These are phyloP conservation scores for Phlogophora meticulosa DNA, from an alignment of 2,888 invertebrate genomes.

Conservation along the genomic window DNA sequence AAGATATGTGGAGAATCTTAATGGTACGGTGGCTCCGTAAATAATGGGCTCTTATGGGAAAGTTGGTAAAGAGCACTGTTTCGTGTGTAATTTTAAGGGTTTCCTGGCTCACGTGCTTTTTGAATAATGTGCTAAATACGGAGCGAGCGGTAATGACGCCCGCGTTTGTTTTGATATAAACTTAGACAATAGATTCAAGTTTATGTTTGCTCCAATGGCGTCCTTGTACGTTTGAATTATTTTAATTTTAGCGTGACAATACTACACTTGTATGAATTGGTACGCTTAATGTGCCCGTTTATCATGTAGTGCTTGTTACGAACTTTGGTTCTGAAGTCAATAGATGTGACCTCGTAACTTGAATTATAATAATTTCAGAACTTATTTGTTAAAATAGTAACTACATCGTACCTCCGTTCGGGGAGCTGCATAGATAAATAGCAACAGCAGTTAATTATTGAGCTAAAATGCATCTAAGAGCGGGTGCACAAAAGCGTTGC, in stretches of 20 bases:
- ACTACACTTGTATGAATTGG: conserved; percentile 48
- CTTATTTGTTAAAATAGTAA: conserved; percentile 32
- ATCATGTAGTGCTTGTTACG: conserved; percentile 43
- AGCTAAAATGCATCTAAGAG: conserved; percentile 74
- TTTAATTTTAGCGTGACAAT: conserved; percentile 56
- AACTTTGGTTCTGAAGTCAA: conserved; percentile 41
- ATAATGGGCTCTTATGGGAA: conserved; percentile 91
- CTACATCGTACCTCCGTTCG: conserved; percentile 32
- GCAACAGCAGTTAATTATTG: conserved; percentile 74
- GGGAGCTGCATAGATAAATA: conserved; percentile 50
- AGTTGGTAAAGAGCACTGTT: conserved; percentile 90
- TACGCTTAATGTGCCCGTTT: conserved; percentile 49
- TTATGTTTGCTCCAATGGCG: conserved; percentile 50
- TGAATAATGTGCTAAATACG: conserved; percentile 88
- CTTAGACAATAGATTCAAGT: conserved; percentile 68
- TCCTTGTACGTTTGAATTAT: conserved; percentile 59
- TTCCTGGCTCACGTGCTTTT: conserved; percentile 88
- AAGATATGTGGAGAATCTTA: conserved; percentile 91
- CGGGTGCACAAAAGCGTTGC: conserved; percentile 75
- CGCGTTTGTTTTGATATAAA: conserved; percentile 81
- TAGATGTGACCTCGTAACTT: conserved; percentile 41
- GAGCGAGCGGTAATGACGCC: conserved; percentile 79
- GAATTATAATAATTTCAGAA: conserved; percentile 32
- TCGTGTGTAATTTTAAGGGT: conserved; percentile 90
- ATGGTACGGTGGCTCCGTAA: conserved; percentile 90